Evolutionary conservation across 2,888 invertebrate species (phyloP), one percentile per base, ranked within the genome.

Genomic region (Pseudococcus jackbeardsleyi): DNA sequence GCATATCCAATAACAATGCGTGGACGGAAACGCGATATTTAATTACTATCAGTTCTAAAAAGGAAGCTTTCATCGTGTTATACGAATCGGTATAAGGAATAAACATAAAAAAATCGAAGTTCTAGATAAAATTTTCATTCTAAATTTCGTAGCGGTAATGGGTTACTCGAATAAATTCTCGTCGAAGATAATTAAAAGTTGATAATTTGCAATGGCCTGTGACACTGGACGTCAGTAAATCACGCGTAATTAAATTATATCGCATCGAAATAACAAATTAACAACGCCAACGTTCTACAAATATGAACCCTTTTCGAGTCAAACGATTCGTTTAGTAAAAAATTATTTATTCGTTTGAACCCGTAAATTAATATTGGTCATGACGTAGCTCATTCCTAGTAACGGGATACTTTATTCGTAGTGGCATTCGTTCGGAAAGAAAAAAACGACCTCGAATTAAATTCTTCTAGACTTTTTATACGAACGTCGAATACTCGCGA

Each of bases 301-400:
- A 22, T 22, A 11, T 22, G 22, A 22, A 64, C 22, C 11, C 22
- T 22, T 22, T 64, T 64, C 64, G 22, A 64, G 64, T 64, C 11
- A 64, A 64, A 64, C 22, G 19, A 64, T 64, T 22, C 64, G 64
- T 64, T 64, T 22, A 11, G 3, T 22, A 8, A 64, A 64, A 64
- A 64, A 64, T 64, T 22, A 64, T 64, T 64, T 64, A 22, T 64
- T 33, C 12, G 42, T 50, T 89, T 1, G 85, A 39, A 48, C 22
- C 50, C n/a, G 54, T 22, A n/a, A 19, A 89, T 59, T 46, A 82
- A 33, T 84, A 84, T 46, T 50, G 64, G 64, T 64, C 22, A 22
- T 15, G 22, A 22, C 22, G 64, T 22, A 26, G 19, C 3, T 22
- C 8, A n/a, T 33, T 19, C 33, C 15, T 64, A 33, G 42, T 42